A percentile compares a stretch with the other conserved stretches of the same genome.
phyloP scores from a whole-genome alignment of 1,140 invertebrate genomes.

The Amphibalanus amphitrite region DNA sequence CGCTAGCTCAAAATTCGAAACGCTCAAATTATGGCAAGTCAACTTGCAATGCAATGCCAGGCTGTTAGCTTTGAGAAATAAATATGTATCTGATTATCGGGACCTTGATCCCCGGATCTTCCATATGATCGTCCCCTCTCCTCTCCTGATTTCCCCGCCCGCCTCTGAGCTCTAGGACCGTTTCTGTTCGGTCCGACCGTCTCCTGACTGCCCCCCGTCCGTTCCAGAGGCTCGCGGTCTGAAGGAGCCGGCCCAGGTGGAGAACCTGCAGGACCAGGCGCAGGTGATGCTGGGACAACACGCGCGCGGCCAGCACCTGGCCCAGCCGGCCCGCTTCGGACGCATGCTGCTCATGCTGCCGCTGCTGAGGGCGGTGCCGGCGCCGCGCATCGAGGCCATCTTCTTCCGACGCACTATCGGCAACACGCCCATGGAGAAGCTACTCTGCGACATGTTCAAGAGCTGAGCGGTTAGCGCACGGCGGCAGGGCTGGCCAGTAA shows the following conservation, averaged over 20 bases:
- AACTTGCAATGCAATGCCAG: too few relatives aligned
- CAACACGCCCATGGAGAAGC: slow-evolving; percentile 95
- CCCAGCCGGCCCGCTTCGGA: slow-evolving; percentile 73
- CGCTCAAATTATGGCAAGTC: too few relatives aligned
- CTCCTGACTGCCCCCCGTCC: too few relatives aligned
- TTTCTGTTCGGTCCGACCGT: too few relatives aligned
- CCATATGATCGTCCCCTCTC: too few relatives aligned
- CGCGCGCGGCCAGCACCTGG: slow-evolving; percentile 59
- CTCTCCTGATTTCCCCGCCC: too few relatives aligned
- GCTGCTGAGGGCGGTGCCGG: slow-evolving; percentile 54
- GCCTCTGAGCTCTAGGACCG: too few relatives aligned
- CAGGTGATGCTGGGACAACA: slow-evolving; percentile 90
- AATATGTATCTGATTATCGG: too few relatives aligned
- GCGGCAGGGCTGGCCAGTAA: too few relatives aligned
- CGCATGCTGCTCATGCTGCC: slow-evolving; percentile 78
- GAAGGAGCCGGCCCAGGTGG: slow-evolving; percentile 88
- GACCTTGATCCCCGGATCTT: too few relatives aligned
- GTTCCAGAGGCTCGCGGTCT: slow-evolving; percentile 65
- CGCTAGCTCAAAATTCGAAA: too few relatives aligned
- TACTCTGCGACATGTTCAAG: slow-evolving; percentile 88
- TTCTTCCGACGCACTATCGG: slow-evolving; percentile 91
- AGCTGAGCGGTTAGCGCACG: slow-evolving; percentile 14
- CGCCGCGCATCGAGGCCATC: slow-evolving; percentile 53
- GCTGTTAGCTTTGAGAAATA: too few relatives aligned
- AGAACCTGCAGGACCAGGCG: slow-evolving; percentile 93